A percentile compares a stretch with the other conserved stretches of the same genome.
phyloP scores from a whole-genome alignment of 2,113 vertebrate genomes.

The Poecile atricapillus region DNA sequence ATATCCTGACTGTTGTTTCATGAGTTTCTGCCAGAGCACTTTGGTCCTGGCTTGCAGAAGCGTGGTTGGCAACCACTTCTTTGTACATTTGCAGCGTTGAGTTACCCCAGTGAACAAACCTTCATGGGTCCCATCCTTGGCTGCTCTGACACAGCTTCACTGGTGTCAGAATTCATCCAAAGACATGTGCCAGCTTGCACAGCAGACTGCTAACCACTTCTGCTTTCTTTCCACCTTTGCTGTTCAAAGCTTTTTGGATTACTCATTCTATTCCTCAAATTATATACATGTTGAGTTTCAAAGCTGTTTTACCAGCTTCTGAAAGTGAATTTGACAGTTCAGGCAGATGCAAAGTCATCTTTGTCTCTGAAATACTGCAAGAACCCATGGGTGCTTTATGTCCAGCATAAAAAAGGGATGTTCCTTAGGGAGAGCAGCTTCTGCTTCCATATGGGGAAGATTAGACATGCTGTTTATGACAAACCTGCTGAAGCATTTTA shows the following conservation, averaged over 20 bases:
- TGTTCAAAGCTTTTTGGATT: background rate
- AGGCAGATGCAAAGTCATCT: background rate
- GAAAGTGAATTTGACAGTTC: background rate
- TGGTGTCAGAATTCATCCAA: background rate
- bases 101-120: background rate
- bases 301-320: background rate
- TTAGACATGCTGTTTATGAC: background rate
- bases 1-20: background rate
- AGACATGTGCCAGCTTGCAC: background rate
- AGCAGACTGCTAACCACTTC: background rate
- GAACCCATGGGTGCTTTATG: background rate
- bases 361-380: background rate
- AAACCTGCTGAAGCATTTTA: background rate
- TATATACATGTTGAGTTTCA: background rate
- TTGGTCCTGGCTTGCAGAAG: background rate
- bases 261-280: background rate
- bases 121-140: background rate
- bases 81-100: rapidly evolving
- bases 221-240: background rate
- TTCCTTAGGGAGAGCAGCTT: background rate
- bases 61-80: background rate
- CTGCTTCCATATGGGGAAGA: background rate
- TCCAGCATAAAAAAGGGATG: background rate
- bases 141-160: background rate
- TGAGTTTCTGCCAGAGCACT: background rate